Evolutionary conservation across 2,113 vertebrate genomes (phyloP).

Genomic region (Callipepla californica): DNA sequence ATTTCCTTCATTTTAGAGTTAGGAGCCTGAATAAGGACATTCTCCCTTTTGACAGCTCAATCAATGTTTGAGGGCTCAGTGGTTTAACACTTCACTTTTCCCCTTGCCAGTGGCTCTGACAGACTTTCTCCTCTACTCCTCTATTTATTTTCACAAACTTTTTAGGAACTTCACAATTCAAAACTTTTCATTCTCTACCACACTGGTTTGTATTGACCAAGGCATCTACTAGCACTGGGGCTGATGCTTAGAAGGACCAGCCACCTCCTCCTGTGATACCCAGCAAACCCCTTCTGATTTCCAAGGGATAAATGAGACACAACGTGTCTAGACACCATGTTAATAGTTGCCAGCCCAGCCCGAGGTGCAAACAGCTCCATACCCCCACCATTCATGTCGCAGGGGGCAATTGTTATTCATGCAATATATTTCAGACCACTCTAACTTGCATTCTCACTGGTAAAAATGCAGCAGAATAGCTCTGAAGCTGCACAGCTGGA

Average conservation of each 20-base stretch:
- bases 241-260: background rate
- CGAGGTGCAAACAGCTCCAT: background rate
- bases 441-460: background rate
- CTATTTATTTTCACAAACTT: background rate
- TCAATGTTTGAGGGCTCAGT: background rate
- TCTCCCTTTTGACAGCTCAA: background rate
- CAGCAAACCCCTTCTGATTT: background rate
- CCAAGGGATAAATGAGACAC: rapidly evolving
- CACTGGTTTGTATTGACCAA: rapidly evolving
- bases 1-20: background rate
- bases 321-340: background rate
- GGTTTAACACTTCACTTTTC: background rate
- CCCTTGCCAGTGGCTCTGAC: background rate
- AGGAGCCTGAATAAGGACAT: background rate
- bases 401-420: background rate
- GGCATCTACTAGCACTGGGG: background rate
- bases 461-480: background rate
- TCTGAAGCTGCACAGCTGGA: background rate
- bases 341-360: background rate
- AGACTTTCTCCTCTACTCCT: background rate
- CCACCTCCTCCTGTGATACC: background rate
- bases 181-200: background rate
- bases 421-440: rapidly evolving
- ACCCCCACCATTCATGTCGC: background rate
- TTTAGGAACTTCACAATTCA: background rate